A percentile compares a stretch with the other conserved stretches of the same genome.
These are phyloP conservation scores for Paramormyrops kingsleyae DNA, from an alignment of 2,113 vertebrate genomes.

Conservation along the genomic window DNA sequence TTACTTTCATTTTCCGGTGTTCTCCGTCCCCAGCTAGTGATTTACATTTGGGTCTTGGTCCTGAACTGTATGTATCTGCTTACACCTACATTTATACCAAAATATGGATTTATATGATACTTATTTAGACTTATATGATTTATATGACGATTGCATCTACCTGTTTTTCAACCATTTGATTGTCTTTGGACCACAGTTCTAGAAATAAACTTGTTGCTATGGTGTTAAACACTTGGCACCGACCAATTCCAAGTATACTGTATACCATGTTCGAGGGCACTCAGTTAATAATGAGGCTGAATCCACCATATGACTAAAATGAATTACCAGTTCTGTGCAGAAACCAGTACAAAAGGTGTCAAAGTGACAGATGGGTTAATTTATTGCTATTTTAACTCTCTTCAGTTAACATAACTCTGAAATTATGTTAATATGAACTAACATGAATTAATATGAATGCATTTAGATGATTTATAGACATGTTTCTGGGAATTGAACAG, in stretches of 20 bases:
- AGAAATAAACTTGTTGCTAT: neutral
- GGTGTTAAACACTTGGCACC: neutral
- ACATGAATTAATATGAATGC: neutral
- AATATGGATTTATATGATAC: neutral
- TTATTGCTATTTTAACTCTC: neutral
- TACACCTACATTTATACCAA: neutral
- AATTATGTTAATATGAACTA: neutral
- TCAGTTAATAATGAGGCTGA: neutral
- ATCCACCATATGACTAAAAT: neutral
- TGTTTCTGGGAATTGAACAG: neutral
- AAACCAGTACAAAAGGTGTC: neutral
- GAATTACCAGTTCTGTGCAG: neutral
- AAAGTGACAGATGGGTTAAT: neutral
- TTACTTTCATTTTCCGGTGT: neutral
- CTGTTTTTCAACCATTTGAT: neutral
- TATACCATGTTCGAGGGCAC: neutral
- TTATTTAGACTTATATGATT: neutral
- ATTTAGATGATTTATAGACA: neutral
- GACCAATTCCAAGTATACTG: neutral
- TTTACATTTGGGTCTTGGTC: neutral
- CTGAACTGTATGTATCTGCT: neutral
- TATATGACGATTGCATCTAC: neutral
- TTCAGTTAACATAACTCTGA: neutral
- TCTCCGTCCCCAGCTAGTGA: neutral
- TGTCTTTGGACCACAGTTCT: neutral